phyloP scores from a whole-genome alignment of 2,888 invertebrate species.

The Congeria kusceri region DNA sequence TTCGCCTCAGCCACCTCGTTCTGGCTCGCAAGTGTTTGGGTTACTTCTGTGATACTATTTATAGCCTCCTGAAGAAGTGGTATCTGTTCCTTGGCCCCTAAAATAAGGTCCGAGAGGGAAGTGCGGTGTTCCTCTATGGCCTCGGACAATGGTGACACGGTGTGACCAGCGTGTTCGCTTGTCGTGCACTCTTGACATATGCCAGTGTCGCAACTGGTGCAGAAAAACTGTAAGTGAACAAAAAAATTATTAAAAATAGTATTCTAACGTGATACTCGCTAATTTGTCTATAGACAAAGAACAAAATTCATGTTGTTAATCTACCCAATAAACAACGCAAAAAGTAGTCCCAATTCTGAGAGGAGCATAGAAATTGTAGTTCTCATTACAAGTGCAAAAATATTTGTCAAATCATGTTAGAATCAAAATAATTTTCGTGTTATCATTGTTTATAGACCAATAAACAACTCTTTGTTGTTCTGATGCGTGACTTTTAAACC shows the following conservation, averaged over 20 bases:
- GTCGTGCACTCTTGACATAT: conserved; percentile 86
- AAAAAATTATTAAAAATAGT: not conserved
- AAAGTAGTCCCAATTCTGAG: too few species aligned
- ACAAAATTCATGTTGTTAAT: too few species aligned
- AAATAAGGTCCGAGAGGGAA: conserved; percentile 78
- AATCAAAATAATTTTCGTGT: too few species aligned
- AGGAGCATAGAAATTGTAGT: too few species aligned
- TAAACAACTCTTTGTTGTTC: too few species aligned
- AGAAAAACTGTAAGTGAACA: conserved; percentile 83
- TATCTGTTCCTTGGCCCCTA: conserved; percentile 82
- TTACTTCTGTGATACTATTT: conserved; percentile 77
- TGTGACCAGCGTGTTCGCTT: conserved; percentile 86
- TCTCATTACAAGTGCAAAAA: too few species aligned
- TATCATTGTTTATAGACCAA: too few species aligned
- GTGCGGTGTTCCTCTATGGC: conserved; percentile 85
- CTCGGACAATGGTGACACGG: conserved; percentile 84
- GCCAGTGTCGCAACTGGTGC: conserved; percentile 86
- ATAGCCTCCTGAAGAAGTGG: conserved; percentile 83
- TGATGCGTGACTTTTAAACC: too few species aligned
- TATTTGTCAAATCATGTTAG: too few species aligned
- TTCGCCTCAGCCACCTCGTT: conserved; percentile 77
- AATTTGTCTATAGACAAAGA: too few species aligned
- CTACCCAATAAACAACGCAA: too few species aligned
- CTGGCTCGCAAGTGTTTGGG: conserved; percentile 73
- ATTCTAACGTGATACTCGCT: too few species aligned